Evolutionary conservation across 1,140 invertebrate genomes (phyloP), one percentile per base, ranked within the genome.

Genomic region (Maconellicoccus hirsutus): DNA sequence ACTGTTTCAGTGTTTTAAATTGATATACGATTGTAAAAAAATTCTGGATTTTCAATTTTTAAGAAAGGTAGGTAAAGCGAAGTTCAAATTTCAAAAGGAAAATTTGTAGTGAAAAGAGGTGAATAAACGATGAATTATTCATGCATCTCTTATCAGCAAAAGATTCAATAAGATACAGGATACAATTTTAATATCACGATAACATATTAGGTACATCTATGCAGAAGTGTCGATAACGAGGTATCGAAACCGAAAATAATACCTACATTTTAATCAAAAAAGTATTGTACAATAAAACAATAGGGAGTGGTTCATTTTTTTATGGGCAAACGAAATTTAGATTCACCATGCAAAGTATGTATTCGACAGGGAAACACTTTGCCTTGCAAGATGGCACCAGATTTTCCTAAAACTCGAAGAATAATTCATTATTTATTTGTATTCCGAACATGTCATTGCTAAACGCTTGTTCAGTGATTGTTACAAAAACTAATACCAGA

Each of bases 401-500:
- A 52, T 52, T 52, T 52, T 52, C 2, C n/a, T 16, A 2, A 52
- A 52, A 52, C 42, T 52, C 16, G 42, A 52, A 52, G 42, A 52
- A 52, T 52, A 16, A 52, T 52, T 52, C n/a, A 52, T 52, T 52
- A 52, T 52, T 52, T 52, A 52, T 52, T 52, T 52, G 42, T 52
- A 52, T 52, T 52, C 42, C 42, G 42, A 52, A 52, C 42, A 52
- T 19, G 42, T 52, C 42, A 52, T 2, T 19, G n/a, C 12, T 52
- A 52, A 52, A 52, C 42, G 42, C 4, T 52, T 16, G 42, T 52
- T 8, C 42, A 52, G 4, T 19, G 42, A 16, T 52, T 52, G 42
- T 52, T 52, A 14, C 2, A 2, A 52, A 52, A 52, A 14, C n/a
- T 16, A 52, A 14, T 14, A 3, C 42, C 16, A 16, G 3, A 14